phyloP scores from a whole-genome alignment of 1,140 invertebrate species.

The Popillia japonica region DNA sequence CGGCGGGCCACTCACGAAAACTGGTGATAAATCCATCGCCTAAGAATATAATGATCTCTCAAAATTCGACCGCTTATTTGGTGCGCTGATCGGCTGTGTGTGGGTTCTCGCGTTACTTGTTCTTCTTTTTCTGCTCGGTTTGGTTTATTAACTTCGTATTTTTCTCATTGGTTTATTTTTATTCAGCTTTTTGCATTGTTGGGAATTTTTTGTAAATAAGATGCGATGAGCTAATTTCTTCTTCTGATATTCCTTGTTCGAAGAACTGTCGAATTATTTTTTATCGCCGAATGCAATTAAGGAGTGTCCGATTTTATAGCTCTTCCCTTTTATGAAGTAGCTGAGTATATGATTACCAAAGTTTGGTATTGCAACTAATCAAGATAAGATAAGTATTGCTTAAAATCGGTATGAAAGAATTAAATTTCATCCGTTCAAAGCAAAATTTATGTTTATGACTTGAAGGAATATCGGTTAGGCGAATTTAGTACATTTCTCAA shows the following conservation, averaged over 20 bases:
- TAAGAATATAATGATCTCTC: constrained; percentile 46
- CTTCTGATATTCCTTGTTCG: constrained; percentile 18
- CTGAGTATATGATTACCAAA: background rate
- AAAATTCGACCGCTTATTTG: constrained; percentile 36
- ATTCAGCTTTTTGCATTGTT: background rate
- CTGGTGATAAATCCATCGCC: constrained; percentile 52
- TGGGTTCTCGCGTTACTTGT: constrained; percentile 37
- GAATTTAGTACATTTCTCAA: too few relatives aligned
- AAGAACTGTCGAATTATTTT: background rate
- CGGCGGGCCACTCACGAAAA: constrained; percentile 43
- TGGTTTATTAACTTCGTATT: constrained; percentile 2
- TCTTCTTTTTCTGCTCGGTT: background rate
- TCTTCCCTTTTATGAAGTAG: constrained; percentile 1
- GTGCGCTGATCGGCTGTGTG: constrained; percentile 37
- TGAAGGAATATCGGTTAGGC: too few relatives aligned
- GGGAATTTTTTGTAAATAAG: background rate
- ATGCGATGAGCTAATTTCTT: constrained; percentile 28
- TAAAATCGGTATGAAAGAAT: too few relatives aligned
- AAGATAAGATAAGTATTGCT: background rate
- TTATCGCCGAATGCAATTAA: constrained; percentile 2
- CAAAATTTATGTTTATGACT: too few relatives aligned
- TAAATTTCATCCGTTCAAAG: too few relatives aligned
- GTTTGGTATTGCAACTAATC: background rate
- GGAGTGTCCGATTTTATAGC: background rate
- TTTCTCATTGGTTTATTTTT: background rate